A percentile compares a stretch with the other conserved stretches of the same genome.
These are phyloP conservation scores for Himalopsyche anomala DNA, from an alignment of 2,888 invertebrate species.

Conservation along the genomic window DNA sequence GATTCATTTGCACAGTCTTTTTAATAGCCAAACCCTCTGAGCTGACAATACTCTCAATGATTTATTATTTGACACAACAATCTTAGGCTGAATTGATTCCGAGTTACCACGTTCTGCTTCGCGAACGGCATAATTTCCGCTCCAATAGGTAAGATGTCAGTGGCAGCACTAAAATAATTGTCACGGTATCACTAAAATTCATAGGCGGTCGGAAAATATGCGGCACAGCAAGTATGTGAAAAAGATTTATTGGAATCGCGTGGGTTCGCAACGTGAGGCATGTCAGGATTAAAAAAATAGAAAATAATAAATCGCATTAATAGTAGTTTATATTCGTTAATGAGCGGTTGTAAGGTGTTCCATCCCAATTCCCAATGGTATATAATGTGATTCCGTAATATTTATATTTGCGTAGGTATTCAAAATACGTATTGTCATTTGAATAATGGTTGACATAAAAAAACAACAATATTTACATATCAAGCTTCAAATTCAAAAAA, in stretches of 20 bases:
- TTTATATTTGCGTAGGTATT: constrained; percentile 27
- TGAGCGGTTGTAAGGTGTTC: neutral
- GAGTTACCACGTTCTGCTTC: neutral
- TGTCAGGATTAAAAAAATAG: neutral
- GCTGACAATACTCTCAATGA: too few species aligned
- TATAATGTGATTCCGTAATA: constrained; percentile 5
- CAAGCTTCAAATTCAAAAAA: neutral
- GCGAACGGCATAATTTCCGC: neutral
- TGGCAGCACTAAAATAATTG: constrained; percentile 26
- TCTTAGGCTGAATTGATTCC: neutral
- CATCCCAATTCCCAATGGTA: neutral
- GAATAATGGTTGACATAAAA: neutral
- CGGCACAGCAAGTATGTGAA: neutral
- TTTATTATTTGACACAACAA: neutral
- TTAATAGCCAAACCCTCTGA: too few species aligned
- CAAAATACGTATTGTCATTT: neutral
- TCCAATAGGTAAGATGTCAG: constrained; percentile 32
- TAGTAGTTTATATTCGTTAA: constrained; percentile 1
- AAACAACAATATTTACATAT: neutral
- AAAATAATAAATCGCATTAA: constrained; percentile 4
- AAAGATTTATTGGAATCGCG: neutral
- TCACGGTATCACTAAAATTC: constrained; percentile 20
- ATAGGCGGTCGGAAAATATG: neutral
- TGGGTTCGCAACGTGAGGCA: neutral
- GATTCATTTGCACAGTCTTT: too few species aligned